Evolutionary conservation across 1,140 invertebrate genomes (phyloP).

Genomic region (Phortica variegata): DNA sequence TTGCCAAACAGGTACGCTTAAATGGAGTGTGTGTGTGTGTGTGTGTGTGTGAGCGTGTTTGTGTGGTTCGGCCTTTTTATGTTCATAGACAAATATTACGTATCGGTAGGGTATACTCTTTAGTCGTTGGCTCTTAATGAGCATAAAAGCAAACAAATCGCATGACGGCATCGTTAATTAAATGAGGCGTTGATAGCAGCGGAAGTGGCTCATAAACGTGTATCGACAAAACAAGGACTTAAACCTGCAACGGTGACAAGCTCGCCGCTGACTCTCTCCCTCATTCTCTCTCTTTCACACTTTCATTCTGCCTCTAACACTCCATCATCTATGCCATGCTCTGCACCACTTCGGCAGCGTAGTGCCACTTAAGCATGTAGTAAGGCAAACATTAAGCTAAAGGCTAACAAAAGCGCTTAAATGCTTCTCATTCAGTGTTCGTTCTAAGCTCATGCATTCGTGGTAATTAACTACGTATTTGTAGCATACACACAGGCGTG

Average conservation of each 20-base stretch:
- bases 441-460: neutral
- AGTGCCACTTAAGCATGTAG: neutral
- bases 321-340: constrained; percentile 9
- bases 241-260: too few species aligned
- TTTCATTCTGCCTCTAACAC: too few species aligned
- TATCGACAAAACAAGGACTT: too few species aligned
- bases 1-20: constrained; percentile 37
- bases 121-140: constrained; percentile 30
- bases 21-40: constrained; percentile 23
- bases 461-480: constrained; percentile 35
- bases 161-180: constrained; percentile 35
- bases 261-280: too few species aligned
- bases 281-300: too few species aligned
- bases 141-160: constrained; percentile 12
- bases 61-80: neutral
- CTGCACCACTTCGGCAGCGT: constrained; percentile 1
- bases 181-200: constrained; percentile 37
- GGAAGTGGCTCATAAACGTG: constrained; percentile 9
- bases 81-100: neutral
- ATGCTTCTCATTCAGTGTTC: neutral
- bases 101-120: too few species aligned
- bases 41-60: neutral
- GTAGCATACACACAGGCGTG: constrained; percentile 20
- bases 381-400: constrained; percentile 9
- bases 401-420: constrained; percentile 15